These are phyloP conservation scores for Xyrichtys novacula DNA, from an alignment of 2,797 vertebrate species.

Conservation along the genomic window DNA sequence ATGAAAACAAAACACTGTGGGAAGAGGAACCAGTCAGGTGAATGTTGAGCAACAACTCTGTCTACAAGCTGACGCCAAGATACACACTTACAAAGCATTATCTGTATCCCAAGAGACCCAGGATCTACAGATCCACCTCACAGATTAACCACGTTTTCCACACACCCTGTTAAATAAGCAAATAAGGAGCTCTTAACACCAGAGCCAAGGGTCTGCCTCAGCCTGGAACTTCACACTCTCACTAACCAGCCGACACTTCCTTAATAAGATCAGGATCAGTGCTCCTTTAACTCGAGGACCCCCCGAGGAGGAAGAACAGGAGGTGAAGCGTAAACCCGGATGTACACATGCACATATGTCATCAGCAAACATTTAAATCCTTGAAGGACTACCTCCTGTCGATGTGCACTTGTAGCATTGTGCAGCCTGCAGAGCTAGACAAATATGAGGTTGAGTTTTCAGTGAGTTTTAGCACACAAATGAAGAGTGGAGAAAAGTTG, in stretches of 20 bases:
- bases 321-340: conserved; percentile 19
- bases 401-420: background rate
- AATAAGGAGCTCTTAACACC: background rate
- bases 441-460: background rate
- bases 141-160: background rate
- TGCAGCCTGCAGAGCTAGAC: background rate
- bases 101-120: conserved; percentile 5
- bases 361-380: background rate
- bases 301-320: conserved; percentile 31
- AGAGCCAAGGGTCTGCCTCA: conserved; percentile 16
- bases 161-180: background rate
- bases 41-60: conserved; percentile 50
- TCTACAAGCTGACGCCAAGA: conserved; percentile 27
- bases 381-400: background rate
- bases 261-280: conserved; percentile 53
- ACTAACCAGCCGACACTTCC: conserved; percentile 16
- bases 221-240: conserved; percentile 25
- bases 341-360: conserved; percentile 8
- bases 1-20: conserved; percentile 70
- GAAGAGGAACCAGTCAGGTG: conserved; percentile 63
- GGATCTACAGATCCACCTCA: conserved; percentile 1
- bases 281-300: conserved; percentile 39
- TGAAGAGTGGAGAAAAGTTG: conserved; percentile 4
- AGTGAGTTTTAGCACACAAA: background rate
- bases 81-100: conserved; percentile 20